Evolutionary conservation across 1,140 invertebrate species (phyloP), one percentile per base, ranked within the genome.

Genomic region (Drosophila elegans): DNA sequence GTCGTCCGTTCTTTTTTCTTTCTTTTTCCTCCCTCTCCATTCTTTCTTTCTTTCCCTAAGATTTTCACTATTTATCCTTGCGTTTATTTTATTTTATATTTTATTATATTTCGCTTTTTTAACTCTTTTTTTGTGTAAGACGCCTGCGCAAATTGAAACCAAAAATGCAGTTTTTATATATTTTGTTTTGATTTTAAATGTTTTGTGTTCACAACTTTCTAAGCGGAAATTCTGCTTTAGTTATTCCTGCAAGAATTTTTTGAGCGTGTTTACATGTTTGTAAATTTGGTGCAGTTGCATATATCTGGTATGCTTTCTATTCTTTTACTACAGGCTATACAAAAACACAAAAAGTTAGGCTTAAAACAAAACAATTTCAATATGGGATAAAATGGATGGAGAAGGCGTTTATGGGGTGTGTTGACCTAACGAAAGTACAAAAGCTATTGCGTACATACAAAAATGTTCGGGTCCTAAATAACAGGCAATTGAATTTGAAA

Each of bases 201-300:
- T 59, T 61, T 59, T 68, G 49, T 46, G 25, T 29, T 57, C 41
- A 62, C 60, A 62, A 62, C 60, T 27, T 55, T 62, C 49, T 41
- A 42, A 38, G 21, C 21, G 56, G n/a, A 61, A 62, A 21, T 63
- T 55, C 39, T 72, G 46, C 38, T 39, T 74, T 72, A 51, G 46
- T 36, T 66, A 44, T 66, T 74, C 54, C 77, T 74, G 67, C 77
- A 78, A 78, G 71, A 83, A 53, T 75, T 79, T 80, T 63, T 60
- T 67, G 77, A 74, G 64, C 78, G 81, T 85, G 81, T 85, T 80
- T 69, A 68, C 81, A 64, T 68, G 45, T 76, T 55, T 67, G 52
- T 71, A 42, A 66, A 39, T 41, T 38, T 54, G 38, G 41, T 59
- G 54, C 57, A 46, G 21, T 25, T 73, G 75, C 48, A 48, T 41